Evolutionary conservation across 2,888 invertebrate genomes (phyloP).

Genomic region (Lepeophtheirus nordmannii): DNA sequence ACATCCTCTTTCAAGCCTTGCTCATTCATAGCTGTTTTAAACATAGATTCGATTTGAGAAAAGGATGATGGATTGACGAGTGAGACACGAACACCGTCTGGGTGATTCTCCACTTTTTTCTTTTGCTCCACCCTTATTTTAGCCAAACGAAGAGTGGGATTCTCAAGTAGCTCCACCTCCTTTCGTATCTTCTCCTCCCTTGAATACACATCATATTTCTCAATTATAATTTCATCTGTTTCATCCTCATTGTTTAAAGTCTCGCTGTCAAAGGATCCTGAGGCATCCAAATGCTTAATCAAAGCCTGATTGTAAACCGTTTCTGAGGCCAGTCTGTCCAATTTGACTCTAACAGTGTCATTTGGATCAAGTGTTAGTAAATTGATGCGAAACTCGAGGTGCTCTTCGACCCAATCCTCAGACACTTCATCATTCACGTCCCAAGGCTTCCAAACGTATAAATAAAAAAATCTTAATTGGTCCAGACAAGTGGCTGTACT

Average conservation of each 20-base stretch:
- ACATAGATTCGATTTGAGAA: background rate
- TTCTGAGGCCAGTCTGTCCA: background rate
- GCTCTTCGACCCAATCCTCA: background rate
- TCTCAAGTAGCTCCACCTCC: background rate
- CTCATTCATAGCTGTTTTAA: background rate
- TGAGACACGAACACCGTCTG: background rate
- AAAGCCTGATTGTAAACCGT: background rate
- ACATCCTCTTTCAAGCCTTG: background rate
- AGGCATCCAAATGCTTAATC: background rate
- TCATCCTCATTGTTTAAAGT: background rate
- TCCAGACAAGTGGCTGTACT: background rate
- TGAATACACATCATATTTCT: background rate
- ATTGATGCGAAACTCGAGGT: constrained; percentile 1
- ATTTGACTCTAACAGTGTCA: background rate
- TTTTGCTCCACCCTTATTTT: background rate
- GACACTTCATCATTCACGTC: background rate
- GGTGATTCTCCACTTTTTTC: background rate
- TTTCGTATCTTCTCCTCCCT: background rate
- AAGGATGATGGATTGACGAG: background rate
- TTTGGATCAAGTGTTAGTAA: background rate
- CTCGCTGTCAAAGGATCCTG: background rate
- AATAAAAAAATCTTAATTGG: background rate
- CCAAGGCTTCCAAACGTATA: background rate
- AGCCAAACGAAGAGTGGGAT: background rate
- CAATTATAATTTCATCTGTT: background rate